Evolutionary conservation across 2,888 invertebrate species (phyloP).

Genomic region (Ophion obscuratus): DNA sequence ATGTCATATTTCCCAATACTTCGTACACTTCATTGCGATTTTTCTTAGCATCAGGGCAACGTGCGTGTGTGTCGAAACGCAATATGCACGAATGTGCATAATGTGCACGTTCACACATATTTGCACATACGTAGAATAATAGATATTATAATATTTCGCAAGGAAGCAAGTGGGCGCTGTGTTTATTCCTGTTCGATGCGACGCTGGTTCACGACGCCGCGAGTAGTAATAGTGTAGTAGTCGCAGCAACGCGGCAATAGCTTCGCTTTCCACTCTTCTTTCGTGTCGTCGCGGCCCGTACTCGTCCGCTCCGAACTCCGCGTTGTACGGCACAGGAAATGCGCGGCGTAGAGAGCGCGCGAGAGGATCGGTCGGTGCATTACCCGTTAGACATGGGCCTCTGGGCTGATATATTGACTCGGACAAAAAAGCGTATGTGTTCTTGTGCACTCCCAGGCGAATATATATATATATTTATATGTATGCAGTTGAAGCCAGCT

Average conservation of each 20-base stretch:
- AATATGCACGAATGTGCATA: not conserved
- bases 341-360: conserved; percentile 54
- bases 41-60: not conserved
- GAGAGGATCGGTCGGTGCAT: conserved; percentile 78
- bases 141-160: conserved; percentile 46
- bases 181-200: conserved; percentile 62
- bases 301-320: conserved; percentile 24
- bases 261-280: conserved; percentile 64
- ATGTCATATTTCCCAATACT: too few species aligned
- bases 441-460: conserved; percentile 75
- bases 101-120: not conserved
- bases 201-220: conserved; percentile 44
- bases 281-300: conserved; percentile 51
- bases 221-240: not conserved
- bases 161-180: conserved; percentile 44
- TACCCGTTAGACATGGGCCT: conserved; percentile 83
- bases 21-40: not conserved
- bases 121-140: conserved; percentile 36
- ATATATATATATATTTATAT: conserved; percentile 35
- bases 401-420: conserved; percentile 82
- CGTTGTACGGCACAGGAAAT: conserved; percentile 50
- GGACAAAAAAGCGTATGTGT: conserved; percentile 80
- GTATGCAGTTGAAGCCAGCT: not conserved
- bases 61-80: not conserved
- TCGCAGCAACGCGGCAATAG: conserved; percentile 45